Base-by-base conservation (phyloP, 1,140 invertebrate species). In the Leptoteleia sp. region DNA sequence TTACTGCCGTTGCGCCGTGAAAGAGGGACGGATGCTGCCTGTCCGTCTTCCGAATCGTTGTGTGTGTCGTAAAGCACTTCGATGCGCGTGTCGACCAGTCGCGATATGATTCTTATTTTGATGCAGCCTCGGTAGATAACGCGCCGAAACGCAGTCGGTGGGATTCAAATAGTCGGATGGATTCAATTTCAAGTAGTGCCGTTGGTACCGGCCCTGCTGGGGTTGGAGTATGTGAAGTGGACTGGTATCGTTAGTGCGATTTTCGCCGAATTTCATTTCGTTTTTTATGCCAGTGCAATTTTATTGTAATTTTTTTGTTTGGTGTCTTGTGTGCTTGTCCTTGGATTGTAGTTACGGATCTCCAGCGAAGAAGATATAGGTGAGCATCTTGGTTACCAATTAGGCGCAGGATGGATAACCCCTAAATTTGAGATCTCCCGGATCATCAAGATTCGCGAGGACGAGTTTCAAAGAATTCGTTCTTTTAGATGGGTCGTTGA, bases 1-100 rank as follows among this genome's bases (percentile, higher is more conserved):
- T 89, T 82, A 83, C 82, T 87, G 86, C 84, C 87, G 87, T 82
- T 84, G 83, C 85, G 86, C 84, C 85, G 83, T 82, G 80, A 81
- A 73, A 83, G 76, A 81, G 40, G 59, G 76, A 76, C 57, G 50
- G 55, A 37, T 59, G 59, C 29, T 65, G 27, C 25, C 48, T 15
- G 37, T 54, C 35, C 67, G 47, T 67, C 45, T 68, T 35, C 33
- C 37, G 38, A 40, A 29, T 47, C 65, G 37, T n/a, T n/a, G 70
- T 68, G 43, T 45, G 48, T 38, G 35, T 27, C 31, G 16, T 16
- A 7, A 16, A 33, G 1, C 19, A 45, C 6, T 7, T 37, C 35
- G 52, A 1, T 7, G 25, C 11, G 19, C 50, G 47, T 65, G 47
- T n/a, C 29, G 29, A 7, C 19, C 2, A 22, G 2, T 22, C 19